Percentiles rank a stretch among this genome's conserved stretches.
These are phyloP conservation scores for Eueides isabella DNA, from an alignment of 1,140 invertebrate genomes.

Conservation along the genomic window DNA sequence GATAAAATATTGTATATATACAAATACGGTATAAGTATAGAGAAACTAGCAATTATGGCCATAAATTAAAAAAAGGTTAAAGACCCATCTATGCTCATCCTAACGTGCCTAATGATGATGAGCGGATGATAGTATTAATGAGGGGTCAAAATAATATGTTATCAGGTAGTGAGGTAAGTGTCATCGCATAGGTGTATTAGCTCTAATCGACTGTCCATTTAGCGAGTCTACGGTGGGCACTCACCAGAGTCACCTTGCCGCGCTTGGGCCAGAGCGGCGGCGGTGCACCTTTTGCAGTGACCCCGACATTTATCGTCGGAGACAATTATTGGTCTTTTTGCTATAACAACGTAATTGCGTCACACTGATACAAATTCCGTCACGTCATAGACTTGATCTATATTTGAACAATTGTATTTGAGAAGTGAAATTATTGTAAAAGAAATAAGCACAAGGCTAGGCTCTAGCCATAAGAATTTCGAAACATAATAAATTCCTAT, in stretches of 20 bases:
- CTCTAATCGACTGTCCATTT: slow-evolving; percentile 36
- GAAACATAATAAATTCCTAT: background rate
- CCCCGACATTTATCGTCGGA: slow-evolving; percentile 58
- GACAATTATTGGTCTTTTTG: slow-evolving; percentile 57
- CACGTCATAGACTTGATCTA: slow-evolving; percentile 39
- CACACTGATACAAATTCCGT: slow-evolving; percentile 10
- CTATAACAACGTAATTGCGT: slow-evolving; percentile 48
- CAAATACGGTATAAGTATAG: background rate
- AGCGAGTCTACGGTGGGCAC: slow-evolving; percentile 54
- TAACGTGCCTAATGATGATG: slow-evolving; percentile 27
- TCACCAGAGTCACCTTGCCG: slow-evolving; percentile 67
- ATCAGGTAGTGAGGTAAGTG: slow-evolving; percentile 17
- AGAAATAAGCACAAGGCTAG: slow-evolving; percentile 40
- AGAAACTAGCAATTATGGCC: slow-evolving; percentile 8
- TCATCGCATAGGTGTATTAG: slow-evolving; percentile 28
- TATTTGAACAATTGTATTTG: slow-evolving; percentile 35
- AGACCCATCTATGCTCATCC: slow-evolving; percentile 24
- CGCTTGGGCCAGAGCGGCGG: slow-evolving; percentile 61
- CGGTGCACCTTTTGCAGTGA: slow-evolving; percentile 70
- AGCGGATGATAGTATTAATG: slow-evolving; percentile 29
- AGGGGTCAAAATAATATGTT: slow-evolving; percentile 18
- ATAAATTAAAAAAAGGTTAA: slow-evolving; percentile 17
- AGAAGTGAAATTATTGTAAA: slow-evolving; percentile 26
- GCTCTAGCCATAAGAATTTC: slow-evolving; percentile 17
- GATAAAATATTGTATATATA: background rate